phyloP scores from a whole-genome alignment of 2,888 invertebrate genomes.

The Zele albiditarsus region DNA sequence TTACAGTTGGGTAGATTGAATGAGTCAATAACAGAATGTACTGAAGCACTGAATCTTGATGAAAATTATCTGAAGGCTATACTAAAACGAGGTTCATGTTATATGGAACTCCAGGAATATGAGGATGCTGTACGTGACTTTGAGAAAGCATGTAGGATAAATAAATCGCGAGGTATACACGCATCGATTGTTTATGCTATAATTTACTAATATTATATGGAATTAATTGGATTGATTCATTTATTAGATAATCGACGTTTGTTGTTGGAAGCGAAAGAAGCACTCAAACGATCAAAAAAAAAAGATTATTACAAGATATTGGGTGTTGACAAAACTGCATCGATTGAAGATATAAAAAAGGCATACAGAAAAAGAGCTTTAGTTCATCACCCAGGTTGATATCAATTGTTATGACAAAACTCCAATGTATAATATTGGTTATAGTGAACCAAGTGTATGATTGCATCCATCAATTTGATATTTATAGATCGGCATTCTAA shows the following conservation, averaged over 20 bases:
- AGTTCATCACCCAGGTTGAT: conserved; percentile 88
- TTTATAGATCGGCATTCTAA: conserved; percentile 88
- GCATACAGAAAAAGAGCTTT: conserved; percentile 94
- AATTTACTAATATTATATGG: neutral
- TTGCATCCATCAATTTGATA: neutral
- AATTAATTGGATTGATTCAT: neutral
- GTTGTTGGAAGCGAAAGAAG: conserved; percentile 90
- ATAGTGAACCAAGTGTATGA: neutral
- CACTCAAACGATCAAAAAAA: conserved; percentile 91
- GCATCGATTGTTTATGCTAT: neutral
- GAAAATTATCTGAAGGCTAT: conserved; percentile 90
- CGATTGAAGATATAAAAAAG: conserved; percentile 94
- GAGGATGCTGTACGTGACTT: conserved; percentile 95
- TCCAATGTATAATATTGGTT: too few relatives aligned
- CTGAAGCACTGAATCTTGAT: conserved; percentile 88
- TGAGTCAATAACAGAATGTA: conserved; percentile 89
- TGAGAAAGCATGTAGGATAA: conserved; percentile 87
- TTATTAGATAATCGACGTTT: conserved; percentile 82
- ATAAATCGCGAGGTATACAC: conserved; percentile 78
- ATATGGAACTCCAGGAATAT: conserved; percentile 86
- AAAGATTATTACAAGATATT: conserved; percentile 98
- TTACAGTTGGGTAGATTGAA: conserved; percentile 80
- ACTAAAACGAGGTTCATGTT: conserved; percentile 89
- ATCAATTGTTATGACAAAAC: neutral
- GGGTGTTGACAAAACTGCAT: conserved; percentile 86